Evolutionary conservation across 2,888 invertebrate species (phyloP).

Genomic region (Tribolium freemani): DNA sequence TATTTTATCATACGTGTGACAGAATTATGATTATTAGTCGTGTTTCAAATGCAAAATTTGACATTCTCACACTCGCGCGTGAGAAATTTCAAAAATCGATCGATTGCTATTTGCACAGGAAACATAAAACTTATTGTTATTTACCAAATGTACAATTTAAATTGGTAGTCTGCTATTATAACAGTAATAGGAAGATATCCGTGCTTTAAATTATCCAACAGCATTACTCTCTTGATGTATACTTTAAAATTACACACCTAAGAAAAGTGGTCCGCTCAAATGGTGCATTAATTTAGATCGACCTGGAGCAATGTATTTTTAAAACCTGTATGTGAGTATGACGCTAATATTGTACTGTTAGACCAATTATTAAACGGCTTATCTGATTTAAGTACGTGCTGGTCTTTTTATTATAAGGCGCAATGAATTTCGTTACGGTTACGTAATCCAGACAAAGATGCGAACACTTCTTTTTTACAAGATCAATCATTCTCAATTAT

Average conservation of each 20-base stretch:
- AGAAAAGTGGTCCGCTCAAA: constrained; percentile 41
- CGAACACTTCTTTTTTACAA: constrained; percentile 17
- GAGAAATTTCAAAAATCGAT: constrained; percentile 8
- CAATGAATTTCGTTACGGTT: constrained; percentile 44
- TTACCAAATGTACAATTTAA: constrained; percentile 36
- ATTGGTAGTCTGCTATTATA: constrained; percentile 36
- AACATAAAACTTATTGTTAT: constrained; percentile 37
- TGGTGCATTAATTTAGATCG: constrained; percentile 49
- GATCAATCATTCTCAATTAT: constrained; percentile 29
- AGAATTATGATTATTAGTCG: not conserved
- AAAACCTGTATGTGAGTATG: constrained; percentile 48
- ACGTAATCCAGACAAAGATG: constrained; percentile 33
- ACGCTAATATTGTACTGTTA: constrained; percentile 55
- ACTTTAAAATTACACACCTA: constrained; percentile 43
- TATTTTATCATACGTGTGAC: not conserved
- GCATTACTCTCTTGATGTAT: constrained; percentile 30
- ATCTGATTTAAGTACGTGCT: constrained; percentile 55
- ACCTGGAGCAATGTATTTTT: constrained; percentile 48
- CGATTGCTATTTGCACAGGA: constrained; percentile 29
- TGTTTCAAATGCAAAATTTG: no score
- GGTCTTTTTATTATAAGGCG: constrained; percentile 40
- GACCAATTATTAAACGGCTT: constrained; percentile 60
- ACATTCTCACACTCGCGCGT: not conserved
- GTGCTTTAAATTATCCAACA: constrained; percentile 35
- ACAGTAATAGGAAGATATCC: constrained; percentile 40